These are phyloP conservation scores for Pycnonotus jocosus DNA, from an alignment of 2,113 vertebrate genomes.

Conservation along the genomic window DNA sequence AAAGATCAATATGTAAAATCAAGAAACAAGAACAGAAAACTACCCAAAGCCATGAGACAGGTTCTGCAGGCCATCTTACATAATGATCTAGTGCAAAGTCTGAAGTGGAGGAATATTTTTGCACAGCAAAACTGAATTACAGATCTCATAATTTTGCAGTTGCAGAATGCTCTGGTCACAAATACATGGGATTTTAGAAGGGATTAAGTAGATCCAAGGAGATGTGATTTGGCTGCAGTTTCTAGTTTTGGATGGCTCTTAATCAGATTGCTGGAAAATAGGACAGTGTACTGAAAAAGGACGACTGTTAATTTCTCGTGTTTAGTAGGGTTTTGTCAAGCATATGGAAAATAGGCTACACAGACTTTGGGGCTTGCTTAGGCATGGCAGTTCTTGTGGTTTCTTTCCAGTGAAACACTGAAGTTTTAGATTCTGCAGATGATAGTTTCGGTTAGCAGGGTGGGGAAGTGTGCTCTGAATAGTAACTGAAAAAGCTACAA, in stretches of 20 bases:
- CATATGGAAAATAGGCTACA: background rate
- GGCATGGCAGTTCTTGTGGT: background rate
- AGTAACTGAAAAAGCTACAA: background rate
- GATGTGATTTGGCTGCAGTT: background rate
- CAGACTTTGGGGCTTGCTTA: background rate
- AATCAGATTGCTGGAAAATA: background rate
- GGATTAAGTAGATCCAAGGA: background rate
- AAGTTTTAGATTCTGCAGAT: background rate
- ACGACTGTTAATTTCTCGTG: background rate
- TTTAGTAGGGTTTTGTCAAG: background rate
- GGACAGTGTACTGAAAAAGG: background rate
- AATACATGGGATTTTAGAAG: background rate
- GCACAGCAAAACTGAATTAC: background rate
- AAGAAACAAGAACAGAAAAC: background rate
- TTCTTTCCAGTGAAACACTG: background rate
- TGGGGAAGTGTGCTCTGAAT: background rate
- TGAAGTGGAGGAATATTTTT: background rate
- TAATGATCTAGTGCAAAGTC: background rate
- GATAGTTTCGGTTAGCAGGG: background rate
- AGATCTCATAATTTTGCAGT: background rate
- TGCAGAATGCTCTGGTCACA: background rate
- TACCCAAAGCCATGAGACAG: background rate
- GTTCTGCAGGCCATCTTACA: background rate
- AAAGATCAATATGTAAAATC: background rate
- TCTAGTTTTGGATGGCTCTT: background rate